Evolutionary conservation across 2,113 vertebrate genomes (phyloP), one percentile per base, ranked within the genome.

Genomic region (Nicator chloris): DNA sequence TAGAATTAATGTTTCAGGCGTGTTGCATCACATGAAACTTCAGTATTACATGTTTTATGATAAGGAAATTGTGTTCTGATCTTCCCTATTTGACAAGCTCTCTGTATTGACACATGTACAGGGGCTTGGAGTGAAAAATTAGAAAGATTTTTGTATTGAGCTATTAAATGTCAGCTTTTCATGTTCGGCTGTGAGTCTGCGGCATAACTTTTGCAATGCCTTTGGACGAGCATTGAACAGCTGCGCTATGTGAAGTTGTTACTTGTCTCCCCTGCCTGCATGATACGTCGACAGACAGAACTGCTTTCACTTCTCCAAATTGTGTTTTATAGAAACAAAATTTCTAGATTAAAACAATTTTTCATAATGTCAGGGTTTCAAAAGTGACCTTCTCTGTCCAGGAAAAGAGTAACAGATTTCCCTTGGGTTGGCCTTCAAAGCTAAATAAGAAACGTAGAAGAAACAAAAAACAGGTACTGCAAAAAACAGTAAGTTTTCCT

Each of bases 261-360:
- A 37, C 4, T 65, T 53, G 13, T 65, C 75, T 81, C 24, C 28
- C 28, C 14, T 81, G 76, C 37, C 50, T 49, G 9, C 14, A 15
- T 3, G 4, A 10, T 30, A 21, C 2, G 0, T 47, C 2, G 7
- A 42, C 9, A 79, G 26, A 23, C 26, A 86, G 40, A 23, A 0
- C 16, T 79, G 30, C 9, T 71, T 78, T 68, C 33, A 35, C 18
- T 47, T 82, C 44, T 93, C 22, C 49, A 85, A 15, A 71, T 44
- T 39, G 3, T 45, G 8, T 35, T 53, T 68, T 63, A 64, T 5
- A 13, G 33, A 51, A 82, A 85, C 15, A 57, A 90, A 82, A 68
- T 13, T 20, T 22, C 24, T 75, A 23, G 10, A 71, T 80, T 64
- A 75, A 79, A 80, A 6, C 15, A 49, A 28, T 60, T 82, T 91